Base-by-base conservation (phyloP, 1,140 invertebrate genomes). In the Argopecten irradians region DNA sequence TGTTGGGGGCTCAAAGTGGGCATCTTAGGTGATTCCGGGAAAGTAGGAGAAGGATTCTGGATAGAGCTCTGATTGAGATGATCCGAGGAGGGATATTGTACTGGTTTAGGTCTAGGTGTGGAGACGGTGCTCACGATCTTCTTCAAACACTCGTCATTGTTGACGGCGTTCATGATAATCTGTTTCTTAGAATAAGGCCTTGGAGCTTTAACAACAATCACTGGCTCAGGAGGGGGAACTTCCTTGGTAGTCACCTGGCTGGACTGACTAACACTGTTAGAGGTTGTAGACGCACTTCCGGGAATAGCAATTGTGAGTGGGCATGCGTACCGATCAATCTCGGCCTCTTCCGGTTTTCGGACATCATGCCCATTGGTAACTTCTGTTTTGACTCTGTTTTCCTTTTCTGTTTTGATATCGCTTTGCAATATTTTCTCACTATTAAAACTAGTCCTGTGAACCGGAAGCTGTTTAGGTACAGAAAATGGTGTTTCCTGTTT, bases 11-110 rank as follows among this genome's bases (percentile, higher is more conserved):
- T 93, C 28, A 94, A 86, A 34, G 92, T 94, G 1, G 93, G 93
- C 93, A 94, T 94, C 88, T 94, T 94, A 7, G 93, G 93, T 32
- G 93, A 94, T 39, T 92, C 90, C 22, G 93, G 93, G 82, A 89
- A 89, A 34, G 91, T 35, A 19, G 89, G 39, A 36, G 86, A 82
- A 71, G 89, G 34, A 43, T 43, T 36, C 39, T 90, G 85, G 19
- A 71, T 28, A 71, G 22, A 28, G 13, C 13, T 71, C 55, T 71
- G 84, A 34, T 83, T 43, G 39, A 28, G 36, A 39, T 28, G 34
- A 32, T 89, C 85, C 46, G 84, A 34, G 83, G 46, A 36, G n/a
- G 55, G 14, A n/a, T 46, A 83, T 36, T 43, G 84, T 9, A 84
- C 84, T 5, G 84, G 39, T 85, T 88, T 87, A 14, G 88, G 55